Evolutionary conservation across 2,113 vertebrate genomes (phyloP).

Genomic region (Struthidea cinerea): DNA sequence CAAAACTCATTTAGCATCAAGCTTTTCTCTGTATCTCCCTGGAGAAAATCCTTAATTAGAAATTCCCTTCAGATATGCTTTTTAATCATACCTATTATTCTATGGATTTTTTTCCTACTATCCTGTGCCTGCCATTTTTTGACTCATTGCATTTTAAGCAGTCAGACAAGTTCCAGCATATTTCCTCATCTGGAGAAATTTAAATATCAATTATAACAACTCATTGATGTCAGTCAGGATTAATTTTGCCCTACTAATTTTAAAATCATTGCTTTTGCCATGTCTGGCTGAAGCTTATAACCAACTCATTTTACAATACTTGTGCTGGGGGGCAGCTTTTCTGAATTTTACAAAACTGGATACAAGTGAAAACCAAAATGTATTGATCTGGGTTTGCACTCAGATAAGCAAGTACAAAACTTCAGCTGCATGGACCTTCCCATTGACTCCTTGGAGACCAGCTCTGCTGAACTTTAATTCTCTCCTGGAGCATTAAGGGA

Average conservation of each 20-base stretch:
- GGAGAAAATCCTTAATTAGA: slow-evolving; percentile 26
- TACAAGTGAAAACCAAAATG: neutral
- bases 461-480: neutral
- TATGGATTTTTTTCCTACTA: neutral
- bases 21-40: neutral
- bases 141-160: neutral
- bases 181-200: neutral
- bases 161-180: neutral
- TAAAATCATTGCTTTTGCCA: neutral
- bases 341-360: neutral
- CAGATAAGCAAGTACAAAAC: neutral
- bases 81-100: slow-evolving; percentile 16
- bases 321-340: neutral
- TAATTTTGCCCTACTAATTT: neutral
- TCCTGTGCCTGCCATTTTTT: neutral
- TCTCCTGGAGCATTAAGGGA: neutral
- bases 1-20: neutral
- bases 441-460: neutral
- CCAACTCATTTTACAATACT: neutral
- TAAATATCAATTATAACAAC: slow-evolving; percentile 9
- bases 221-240: neutral
- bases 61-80: neutral
- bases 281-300: neutral
- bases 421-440: neutral
- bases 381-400: neutral